phyloP scores from a whole-genome alignment of 2,113 vertebrate species.

The Phalacrocorax pelagicus region DNA sequence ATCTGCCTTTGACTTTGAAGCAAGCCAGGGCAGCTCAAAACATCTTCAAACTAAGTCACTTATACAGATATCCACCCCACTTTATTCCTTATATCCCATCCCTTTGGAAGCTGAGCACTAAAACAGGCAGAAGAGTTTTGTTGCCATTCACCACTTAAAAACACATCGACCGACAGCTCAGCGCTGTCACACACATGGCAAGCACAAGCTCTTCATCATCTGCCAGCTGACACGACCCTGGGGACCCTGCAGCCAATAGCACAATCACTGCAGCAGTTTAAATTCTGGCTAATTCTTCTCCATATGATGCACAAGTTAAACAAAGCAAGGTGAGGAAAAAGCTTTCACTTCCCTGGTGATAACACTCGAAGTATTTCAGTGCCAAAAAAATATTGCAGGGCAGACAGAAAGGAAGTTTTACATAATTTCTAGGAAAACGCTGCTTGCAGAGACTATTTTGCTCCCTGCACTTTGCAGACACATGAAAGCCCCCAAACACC shows the following conservation, averaged over 20 bases:
- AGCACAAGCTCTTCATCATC: not conserved
- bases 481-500: not conserved
- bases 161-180: no score
- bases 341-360: not conserved
- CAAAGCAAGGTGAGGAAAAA: accelerated
- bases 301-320: not conserved
- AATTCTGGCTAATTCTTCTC: not conserved
- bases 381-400: not conserved
- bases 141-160: not conserved
- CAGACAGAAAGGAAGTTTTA: not conserved
- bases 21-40: accelerated
- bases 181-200: not conserved
- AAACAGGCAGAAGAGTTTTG: not conserved
- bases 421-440: not conserved
- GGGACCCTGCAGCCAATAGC: not conserved
- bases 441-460: not conserved
- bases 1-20: not conserved
- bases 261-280: not conserved
- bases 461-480: not conserved
- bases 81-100: not conserved
- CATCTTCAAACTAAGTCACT: not conserved
- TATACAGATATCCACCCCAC: not conserved
- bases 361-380: not conserved
- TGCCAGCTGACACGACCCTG: not conserved
- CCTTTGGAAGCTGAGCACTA: not conserved